Percentiles rank a stretch among this genome's conserved stretches.
Conservation (phyloP, 2,797 vertebrate genomes). For the Dryobates pubescens region DNA sequence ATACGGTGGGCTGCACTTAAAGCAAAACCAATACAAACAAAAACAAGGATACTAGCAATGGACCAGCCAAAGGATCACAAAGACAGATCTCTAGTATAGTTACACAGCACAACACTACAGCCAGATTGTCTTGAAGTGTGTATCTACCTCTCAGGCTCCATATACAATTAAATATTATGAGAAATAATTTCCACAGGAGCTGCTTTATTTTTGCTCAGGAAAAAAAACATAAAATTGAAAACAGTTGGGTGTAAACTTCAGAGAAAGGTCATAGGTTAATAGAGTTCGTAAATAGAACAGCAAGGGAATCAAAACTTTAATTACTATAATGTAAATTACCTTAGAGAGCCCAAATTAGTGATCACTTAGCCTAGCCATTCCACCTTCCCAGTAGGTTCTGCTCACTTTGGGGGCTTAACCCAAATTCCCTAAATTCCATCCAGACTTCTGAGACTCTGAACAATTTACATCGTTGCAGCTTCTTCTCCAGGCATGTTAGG, state of each 20-base stretch:
- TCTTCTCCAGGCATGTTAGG: background rate
- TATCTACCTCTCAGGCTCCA: background rate
- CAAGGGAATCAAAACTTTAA: constrained; percentile 57
- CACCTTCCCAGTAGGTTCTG: constrained; percentile 42
- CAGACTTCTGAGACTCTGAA: background rate
- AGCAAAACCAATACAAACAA: constrained; percentile 48
- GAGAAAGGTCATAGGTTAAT: constrained; percentile 61
- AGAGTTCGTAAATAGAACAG: constrained; percentile 58
- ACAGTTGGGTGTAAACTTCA: constrained; percentile 55
- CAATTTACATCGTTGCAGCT: background rate
- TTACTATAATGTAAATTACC: constrained; percentile 56
- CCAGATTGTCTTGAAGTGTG: background rate
- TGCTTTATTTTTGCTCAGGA: constrained; percentile 30
- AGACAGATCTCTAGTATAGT: constrained; percentile 6
- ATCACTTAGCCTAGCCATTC: constrained; percentile 40
- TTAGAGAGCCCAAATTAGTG: constrained; percentile 59
- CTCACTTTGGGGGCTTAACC: constrained; percentile 44
- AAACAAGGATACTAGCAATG: constrained; percentile 36
- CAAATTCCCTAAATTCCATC: constrained; percentile 54
- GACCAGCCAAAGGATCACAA: constrained; percentile 15
- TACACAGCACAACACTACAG: background rate
- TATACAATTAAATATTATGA: constrained; percentile 49
- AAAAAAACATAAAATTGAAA: constrained; percentile 15
- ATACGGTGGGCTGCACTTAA: constrained; percentile 1
- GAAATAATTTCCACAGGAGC: constrained; percentile 42